These are phyloP conservation scores for Zhengitettix transpicula DNA, from an alignment of 2,888 invertebrate genomes.

Conservation along the genomic window DNA sequence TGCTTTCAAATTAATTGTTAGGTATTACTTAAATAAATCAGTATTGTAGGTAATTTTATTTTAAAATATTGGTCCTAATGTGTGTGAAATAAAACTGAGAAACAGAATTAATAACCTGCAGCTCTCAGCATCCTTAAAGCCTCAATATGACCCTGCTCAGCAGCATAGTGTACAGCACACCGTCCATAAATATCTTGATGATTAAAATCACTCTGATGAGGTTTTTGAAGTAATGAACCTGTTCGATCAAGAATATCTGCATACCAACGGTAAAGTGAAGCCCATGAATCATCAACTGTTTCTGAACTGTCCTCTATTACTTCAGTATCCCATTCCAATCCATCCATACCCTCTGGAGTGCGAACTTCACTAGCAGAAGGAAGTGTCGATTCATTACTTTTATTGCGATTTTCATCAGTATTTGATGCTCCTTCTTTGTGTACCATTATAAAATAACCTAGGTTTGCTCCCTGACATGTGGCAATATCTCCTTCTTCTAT, in stretches of 20 bases:
- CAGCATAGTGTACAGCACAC: conserved; percentile 58
- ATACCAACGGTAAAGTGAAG: conserved; percentile 45
- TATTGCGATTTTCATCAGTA: not conserved
- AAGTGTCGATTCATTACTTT: conserved; percentile 1
- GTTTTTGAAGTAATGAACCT: conserved; percentile 15
- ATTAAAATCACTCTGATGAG: conserved; percentile 32
- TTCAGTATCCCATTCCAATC: conserved; percentile 62
- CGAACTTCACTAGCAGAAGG: conserved; percentile 20
- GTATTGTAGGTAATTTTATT: not conserved
- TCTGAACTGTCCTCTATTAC: conserved; percentile 35
- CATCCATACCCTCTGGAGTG: conserved; percentile 40
- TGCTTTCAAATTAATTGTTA: too few relatives aligned
- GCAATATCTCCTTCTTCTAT: not conserved
- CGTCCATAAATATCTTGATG: conserved; percentile 45
- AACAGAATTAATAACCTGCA: conserved; percentile 29
- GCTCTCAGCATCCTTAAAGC: conserved; percentile 42
- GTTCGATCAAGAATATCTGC: conserved; percentile 55
- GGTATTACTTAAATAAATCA: not conserved
- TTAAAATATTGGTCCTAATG: not conserved
- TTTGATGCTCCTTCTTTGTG: conserved; percentile 20
- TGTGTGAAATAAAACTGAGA: not conserved
- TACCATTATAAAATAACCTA: conserved; percentile 30
- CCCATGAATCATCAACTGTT: conserved; percentile 35
- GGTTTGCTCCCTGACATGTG: conserved; percentile 19
- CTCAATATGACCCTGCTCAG: conserved; percentile 43